Base-by-base conservation (phyloP, 2,888 invertebrate genomes). In the Andrena trimmerana region DNA sequence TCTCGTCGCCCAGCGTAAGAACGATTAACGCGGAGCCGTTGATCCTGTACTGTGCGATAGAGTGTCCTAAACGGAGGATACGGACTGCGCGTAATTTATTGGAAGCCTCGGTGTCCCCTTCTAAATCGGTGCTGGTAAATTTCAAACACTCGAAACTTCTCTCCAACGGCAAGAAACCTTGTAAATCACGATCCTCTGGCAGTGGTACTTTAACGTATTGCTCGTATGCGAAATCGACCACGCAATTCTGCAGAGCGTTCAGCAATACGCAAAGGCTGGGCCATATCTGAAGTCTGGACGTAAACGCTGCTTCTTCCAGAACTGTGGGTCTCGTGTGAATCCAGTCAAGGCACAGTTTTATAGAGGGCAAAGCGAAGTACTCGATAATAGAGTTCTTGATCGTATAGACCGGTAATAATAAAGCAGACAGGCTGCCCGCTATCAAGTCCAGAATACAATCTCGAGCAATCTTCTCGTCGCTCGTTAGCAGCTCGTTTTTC, bases 281-380 rank as follows among this genome's bases (percentile, higher is more conserved):
- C 97, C 97, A 97, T 91, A 98, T 96, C 93, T 97, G 97, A 62
- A 96, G 95, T 68, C 96, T 94, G 79, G 95, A 95, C 65, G 94
- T 94, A 91, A 96, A 96, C 85, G 96, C 95, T 57, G 94, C 91
- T 84, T 95, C 94, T 77, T 94, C 93, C 81, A 96, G 92, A 81
- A 95, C 94, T 59, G 94, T 93, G 16, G 96, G 95, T 84, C 96
- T 95, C 84, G 95, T 94, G 88, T 94, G 94, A 86, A 97, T 94
- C 97, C 97, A 98, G 91, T 97, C 96, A 91, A 97, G 94, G 93
- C 97, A 95, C 90, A 97, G 95, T 94, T 97, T 97, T 90, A 97
- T 94, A 89, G 97, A 96, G 29, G 97, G 97, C 87, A 97, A 94
- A 10, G 97, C 96, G 85, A 96, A 96, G 92, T 95, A 96, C 81